Conservation (phyloP, 2,797 vertebrate species). For the Coracias cyanogaster region DNA sequence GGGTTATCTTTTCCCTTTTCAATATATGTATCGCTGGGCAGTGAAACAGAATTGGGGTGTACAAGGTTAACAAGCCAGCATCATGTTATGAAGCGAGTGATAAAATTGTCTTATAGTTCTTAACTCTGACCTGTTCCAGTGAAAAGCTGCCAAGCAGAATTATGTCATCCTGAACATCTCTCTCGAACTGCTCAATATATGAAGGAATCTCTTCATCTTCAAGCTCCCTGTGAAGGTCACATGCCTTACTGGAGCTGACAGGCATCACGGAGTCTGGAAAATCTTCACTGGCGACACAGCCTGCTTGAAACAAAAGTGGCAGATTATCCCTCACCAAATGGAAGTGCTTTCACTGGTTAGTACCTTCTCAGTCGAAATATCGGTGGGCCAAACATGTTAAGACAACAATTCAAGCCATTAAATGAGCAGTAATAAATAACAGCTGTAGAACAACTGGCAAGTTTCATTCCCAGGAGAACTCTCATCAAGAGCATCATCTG, state of each 20-base stretch:
- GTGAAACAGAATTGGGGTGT: conserved; percentile 12
- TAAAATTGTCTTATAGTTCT: conserved; percentile 83
- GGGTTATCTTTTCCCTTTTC: background rate
- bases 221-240: conserved; percentile 61
- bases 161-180: conserved; percentile 86
- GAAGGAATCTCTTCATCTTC: conserved; percentile 80
- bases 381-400: background rate
- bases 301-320: conserved; percentile 47
- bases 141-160: conserved; percentile 90
- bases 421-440: background rate
- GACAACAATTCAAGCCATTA: background rate
- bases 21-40: background rate
- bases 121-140: conserved; percentile 91
- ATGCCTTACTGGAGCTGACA: conserved; percentile 56
- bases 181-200: conserved; percentile 86
- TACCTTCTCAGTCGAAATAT: background rate
- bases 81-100: conserved; percentile 71
- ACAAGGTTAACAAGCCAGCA: conserved; percentile 50
- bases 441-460: background rate
- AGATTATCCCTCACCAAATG: background rate
- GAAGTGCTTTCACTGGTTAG: background rate
- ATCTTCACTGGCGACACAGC: background rate
- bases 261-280: background rate
- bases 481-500: background rate
- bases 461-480: background rate